Base-by-base conservation (phyloP, 2,888 invertebrate genomes). In the Nomada goodeniana region DNA sequence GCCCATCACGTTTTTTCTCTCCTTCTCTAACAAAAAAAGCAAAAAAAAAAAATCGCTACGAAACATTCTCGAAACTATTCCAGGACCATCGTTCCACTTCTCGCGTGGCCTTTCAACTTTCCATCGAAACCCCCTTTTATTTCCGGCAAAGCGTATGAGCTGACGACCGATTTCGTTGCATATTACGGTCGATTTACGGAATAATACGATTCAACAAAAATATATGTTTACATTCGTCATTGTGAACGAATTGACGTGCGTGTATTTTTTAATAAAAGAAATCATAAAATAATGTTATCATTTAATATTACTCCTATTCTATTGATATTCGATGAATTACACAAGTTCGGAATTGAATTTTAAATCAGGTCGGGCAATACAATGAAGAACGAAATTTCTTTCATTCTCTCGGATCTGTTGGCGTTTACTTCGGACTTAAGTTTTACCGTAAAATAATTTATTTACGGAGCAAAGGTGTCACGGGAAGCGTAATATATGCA, bases 51-150 rank as follows among this genome's bases (percentile, higher is more conserved):
- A 42, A 18, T 23, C 26, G 57, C 42, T 4, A 26, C 11, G 23
- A 71, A 72, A 52, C 55, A 50, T 57, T 80, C 63, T 53, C 68
- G 63, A 80, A 80, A 80, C 81, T 81, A 64, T 80, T 72, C 11
- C 44, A 42, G 11, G 42, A 42, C 44, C 57, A 15, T 71, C 61
- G 67, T 26, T 13, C 50, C 20, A 44, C 9, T 63, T 52, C n/a
- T 44, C 60, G 13, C 42, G 11, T 23, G 20, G 20, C 57, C n/a
- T 2, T 65, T 36, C 18, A 74, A 71, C 52, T 61, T 70, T 18
- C 0, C 42, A 2, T 18, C 0, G 15, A 13, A 13, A 3, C 10
- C 20, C 36, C 20, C 57, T 78, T 78, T 61, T 20, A 26, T 67
- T 67, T 15, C 20, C 2, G 10, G 26, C 11, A 26, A 13, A n/a